Conservation (phyloP, 2,888 invertebrate genomes). For the Willowsia nigromaculata region DNA sequence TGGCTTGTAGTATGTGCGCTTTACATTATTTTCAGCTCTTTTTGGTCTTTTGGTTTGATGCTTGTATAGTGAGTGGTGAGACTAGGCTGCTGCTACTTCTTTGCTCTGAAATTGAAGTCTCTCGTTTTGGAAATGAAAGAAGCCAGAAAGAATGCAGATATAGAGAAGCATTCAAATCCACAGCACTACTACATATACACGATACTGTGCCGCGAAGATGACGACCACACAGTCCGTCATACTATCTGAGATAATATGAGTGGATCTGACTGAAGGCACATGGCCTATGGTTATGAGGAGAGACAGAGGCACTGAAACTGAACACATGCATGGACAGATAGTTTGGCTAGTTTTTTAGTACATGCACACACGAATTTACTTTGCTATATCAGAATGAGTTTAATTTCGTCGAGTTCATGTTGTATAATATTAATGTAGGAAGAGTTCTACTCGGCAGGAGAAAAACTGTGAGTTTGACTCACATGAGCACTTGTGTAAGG, state of each 20-base stretch:
- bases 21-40: slow-evolving; percentile 40
- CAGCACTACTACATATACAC: neutral
- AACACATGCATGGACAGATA: slow-evolving; percentile 9
- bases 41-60: neutral
- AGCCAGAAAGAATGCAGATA: slow-evolving; percentile 20
- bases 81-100: neutral
- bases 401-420: neutral
- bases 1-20: slow-evolving; percentile 9
- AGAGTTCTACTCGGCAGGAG: neutral
- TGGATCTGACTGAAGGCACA: slow-evolving; percentile 32
- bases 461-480: slow-evolving; percentile 19
- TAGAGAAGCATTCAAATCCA: slow-evolving; percentile 23
- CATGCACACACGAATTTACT: neutral
- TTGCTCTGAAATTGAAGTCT: slow-evolving; percentile 32
- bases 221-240: neutral
- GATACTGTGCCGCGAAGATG: neutral
- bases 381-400: neutral
- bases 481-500: slow-evolving; percentile 21
- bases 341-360: neutral
- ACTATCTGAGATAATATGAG: neutral
- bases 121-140: neutral
- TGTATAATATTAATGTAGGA: slow-evolving; percentile 22
- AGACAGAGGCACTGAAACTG: neutral
- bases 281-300: slow-evolving; percentile 9
- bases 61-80: neutral